Evolutionary conservation across 2,113 vertebrate species (phyloP).

Genomic region (Melanostigma gelatinosum): DNA sequence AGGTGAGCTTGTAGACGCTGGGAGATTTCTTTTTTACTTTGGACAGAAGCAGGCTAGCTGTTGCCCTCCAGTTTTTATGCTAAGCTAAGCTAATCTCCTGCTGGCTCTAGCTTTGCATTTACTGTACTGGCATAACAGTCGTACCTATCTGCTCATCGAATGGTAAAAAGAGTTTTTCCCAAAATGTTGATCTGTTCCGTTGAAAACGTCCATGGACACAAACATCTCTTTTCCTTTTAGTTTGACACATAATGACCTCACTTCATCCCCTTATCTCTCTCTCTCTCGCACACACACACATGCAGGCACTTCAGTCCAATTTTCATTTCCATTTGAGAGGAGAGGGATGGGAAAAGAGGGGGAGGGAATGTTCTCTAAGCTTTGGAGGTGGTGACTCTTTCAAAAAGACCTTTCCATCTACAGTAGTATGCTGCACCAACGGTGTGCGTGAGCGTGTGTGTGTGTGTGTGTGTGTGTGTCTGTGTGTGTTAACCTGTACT

Average conservation of each 20-base stretch:
- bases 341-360: conserved; percentile 58
- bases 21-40: not conserved
- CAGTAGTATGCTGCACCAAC: conserved; percentile 16
- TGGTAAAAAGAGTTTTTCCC: not conserved
- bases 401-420: conserved; percentile 55
- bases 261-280: not conserved
- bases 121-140: not conserved
- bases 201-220: not conserved
- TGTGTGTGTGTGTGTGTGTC: not conserved
- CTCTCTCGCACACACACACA: not conserved
- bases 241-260: not conserved
- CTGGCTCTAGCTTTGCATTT: not conserved
- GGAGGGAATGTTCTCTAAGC: conserved; percentile 56
- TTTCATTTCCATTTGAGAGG: conserved; percentile 16
- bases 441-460: conserved; percentile 4
- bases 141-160: not conserved
- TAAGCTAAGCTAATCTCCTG: not conserved
- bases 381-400: conserved; percentile 48
- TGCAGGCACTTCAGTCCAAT: not conserved
- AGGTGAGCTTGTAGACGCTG: not conserved
- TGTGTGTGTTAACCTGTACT: conserved; percentile 1
- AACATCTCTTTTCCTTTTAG: not conserved
- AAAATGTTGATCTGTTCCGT: not conserved
- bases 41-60: not conserved
- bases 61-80: not conserved